A percentile compares a stretch with the other conserved stretches of the same genome.
These are phyloP conservation scores for Andinoacara biseriatus DNA, from an alignment of 2,113 vertebrate genomes.

Conservation along the genomic window DNA sequence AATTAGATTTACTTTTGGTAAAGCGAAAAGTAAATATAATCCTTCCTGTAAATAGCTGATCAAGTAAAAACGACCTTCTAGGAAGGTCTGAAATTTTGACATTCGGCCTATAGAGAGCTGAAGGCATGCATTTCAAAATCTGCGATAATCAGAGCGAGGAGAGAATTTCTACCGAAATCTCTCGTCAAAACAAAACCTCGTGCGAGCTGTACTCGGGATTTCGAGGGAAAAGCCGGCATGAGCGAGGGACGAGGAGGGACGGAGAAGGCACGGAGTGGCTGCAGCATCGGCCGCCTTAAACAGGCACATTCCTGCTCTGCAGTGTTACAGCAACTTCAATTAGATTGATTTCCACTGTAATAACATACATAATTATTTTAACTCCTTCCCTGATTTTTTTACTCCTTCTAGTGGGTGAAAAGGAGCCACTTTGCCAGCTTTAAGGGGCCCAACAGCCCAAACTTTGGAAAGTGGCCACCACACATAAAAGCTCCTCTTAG, in stretches of 20 bases:
- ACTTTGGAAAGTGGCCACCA: constrained; percentile 22
- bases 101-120: no score
- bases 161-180: not conserved
- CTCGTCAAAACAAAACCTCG: constrained; percentile 16
- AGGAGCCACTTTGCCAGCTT: not conserved
- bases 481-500: constrained; percentile 41
- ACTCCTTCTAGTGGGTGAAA: constrained; percentile 1
- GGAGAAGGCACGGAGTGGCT: no score
- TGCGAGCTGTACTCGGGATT: constrained; percentile 21
- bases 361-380: constrained; percentile 44
- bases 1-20: not conserved
- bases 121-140: no score
- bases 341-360: constrained; percentile 37
- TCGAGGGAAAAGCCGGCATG: constrained; percentile 8
- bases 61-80: accelerated
- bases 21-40: no score
- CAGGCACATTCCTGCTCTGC: constrained; percentile 33
- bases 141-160: constrained; percentile 3
- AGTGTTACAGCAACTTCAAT: constrained; percentile 37
- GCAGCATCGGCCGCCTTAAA: constrained; percentile 29
- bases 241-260: constrained; percentile 39
- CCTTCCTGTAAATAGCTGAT: not conserved
- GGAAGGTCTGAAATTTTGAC: not conserved
- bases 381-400: constrained; percentile 16
- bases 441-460: not conserved